Base-by-base conservation (phyloP, 2,888 invertebrate genomes). In the Noctua janthe region DNA sequence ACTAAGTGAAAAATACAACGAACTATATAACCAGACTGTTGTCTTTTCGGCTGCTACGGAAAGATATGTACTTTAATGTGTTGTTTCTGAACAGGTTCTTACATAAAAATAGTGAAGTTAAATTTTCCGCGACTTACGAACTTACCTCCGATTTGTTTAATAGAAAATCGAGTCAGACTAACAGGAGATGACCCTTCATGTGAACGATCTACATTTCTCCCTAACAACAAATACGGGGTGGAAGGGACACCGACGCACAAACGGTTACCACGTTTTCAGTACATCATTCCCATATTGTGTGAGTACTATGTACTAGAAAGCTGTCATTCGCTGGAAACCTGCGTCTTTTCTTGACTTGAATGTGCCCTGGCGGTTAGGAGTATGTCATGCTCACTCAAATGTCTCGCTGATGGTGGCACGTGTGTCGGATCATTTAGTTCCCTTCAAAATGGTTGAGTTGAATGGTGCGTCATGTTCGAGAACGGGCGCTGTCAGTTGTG, bases 1-100 rank as follows among this genome's bases (percentile, higher is more conserved):
- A 47, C 56, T 73, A 59, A 81, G 43, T 71, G 64, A 11, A 54
- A 84, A 67, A 71, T 23, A 49, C 35, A 81, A 81, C 62, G 7
- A 62, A 62, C 62, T 29, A n/a, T 23, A 56, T 11, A 29, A 62
- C 62, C 71, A 70, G 56, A 2, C 51, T 70, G 64, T 49, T 43
- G 62, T 62, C 29, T 29, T 62, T 62, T 29, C 62, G 20, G 70
- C 56, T 70, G 69, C 64, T 47, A 62, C 59, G 47, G 56, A 54
- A 80, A 66, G 43, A 80, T 81, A 79, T n/a, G 23, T 7, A 67
- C 13, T 43, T 51, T 67, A 59, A 43, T 59, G 15, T 35, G 3
- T 13, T 69, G 29, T 17, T 43, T 43, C 11, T 35, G 17, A 43
- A 23, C 13, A 56, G 20, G 43, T 43, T 62, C 17, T 66, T 56